Evolutionary conservation across 2,888 invertebrate species (phyloP).

Genomic region (Leucozona laternaria): DNA sequence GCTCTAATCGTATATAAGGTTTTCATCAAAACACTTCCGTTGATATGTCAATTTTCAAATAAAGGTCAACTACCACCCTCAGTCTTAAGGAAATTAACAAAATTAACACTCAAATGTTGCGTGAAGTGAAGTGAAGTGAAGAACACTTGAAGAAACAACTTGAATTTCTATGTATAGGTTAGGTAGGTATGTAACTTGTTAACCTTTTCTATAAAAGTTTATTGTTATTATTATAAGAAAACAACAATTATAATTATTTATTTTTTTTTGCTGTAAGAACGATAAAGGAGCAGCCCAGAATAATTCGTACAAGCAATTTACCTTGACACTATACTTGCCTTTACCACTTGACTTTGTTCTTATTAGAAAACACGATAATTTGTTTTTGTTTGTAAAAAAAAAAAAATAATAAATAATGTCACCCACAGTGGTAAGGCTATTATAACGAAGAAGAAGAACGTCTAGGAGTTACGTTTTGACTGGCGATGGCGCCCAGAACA

Average conservation of each 20-base stretch:
- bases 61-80: constrained; percentile 7
- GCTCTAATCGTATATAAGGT: neutral
- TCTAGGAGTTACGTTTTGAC: neutral
- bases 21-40: neutral
- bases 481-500: neutral
- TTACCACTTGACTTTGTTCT: neutral
- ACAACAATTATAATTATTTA: neutral
- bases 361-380: neutral
- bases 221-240: neutral
- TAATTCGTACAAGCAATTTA: neutral
- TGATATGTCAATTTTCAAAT: constrained; percentile 1
- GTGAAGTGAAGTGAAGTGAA: constrained; percentile 5
- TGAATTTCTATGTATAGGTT: neutral
- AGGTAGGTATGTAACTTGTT: neutral
- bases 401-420: neutral
- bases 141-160: neutral
- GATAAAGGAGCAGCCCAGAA: neutral
- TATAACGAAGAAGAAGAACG: neutral
- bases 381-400: neutral
- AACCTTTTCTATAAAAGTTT: neutral
- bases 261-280: neutral
- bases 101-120: constrained; percentile 14
- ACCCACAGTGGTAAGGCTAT: neutral
- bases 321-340: neutral
- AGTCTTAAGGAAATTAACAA: neutral